phyloP scores from a whole-genome alignment of 2,113 vertebrate species.

The Choloepus hoffmanni region DNA sequence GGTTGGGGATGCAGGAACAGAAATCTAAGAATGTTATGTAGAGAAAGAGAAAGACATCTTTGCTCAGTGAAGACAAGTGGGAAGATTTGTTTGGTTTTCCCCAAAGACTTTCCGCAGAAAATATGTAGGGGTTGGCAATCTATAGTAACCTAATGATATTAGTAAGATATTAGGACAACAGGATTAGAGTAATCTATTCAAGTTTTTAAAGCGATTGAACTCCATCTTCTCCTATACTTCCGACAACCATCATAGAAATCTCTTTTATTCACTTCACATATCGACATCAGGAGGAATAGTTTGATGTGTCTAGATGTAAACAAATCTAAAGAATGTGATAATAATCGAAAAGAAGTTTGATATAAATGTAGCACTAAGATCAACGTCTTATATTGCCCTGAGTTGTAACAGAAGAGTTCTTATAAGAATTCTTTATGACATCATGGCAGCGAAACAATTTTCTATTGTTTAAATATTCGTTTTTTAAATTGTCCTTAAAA shows the following conservation, averaged over 20 bases:
- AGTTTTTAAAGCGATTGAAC: not conserved
- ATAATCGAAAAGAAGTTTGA: not conserved
- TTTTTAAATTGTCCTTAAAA: not conserved
- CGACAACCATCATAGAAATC: not conserved
- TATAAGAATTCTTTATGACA: not conserved
- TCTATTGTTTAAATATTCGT: not conserved
- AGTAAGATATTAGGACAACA: not conserved
- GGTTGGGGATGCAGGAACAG: accelerated
- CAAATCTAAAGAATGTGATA: not conserved
- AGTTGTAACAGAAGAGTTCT: not conserved
- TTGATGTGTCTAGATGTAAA: not conserved
- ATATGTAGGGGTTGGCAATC: not conserved
- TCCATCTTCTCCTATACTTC: not conserved
- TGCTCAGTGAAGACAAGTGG: not conserved
- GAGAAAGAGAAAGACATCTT: not conserved
- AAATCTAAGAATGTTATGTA: not conserved
- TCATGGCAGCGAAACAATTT: not conserved
- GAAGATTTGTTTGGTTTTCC: not conserved
- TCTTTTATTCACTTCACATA: not conserved
- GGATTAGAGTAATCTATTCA: not conserved
- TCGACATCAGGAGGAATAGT: not conserved
- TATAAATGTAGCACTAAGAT: not conserved
- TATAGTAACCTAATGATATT: not conserved
- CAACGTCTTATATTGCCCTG: not conserved
- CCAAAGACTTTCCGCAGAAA: not conserved